A percentile compares a stretch with the other conserved stretches of the same genome.
Conservation (phyloP, 2,888 invertebrate species). For the Lamellibrachia columna region DNA sequence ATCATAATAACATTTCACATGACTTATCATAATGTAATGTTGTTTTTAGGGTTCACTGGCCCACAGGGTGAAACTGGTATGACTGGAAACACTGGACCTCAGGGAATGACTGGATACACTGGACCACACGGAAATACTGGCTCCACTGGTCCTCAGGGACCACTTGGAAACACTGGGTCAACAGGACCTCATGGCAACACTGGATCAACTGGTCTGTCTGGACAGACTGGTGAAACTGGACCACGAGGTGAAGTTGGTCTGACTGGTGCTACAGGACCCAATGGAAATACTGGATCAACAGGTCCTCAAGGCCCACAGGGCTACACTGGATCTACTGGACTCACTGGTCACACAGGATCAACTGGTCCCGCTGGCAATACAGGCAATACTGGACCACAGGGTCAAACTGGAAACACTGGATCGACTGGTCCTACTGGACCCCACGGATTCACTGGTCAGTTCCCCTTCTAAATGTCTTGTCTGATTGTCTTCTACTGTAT, state of each 20-base stretch:
- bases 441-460: not conserved
- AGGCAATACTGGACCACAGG: slow-evolving; percentile 18
- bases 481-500: not conserved
- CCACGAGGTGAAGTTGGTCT: not conserved
- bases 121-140: slow-evolving; percentile 17
- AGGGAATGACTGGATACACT: slow-evolving; percentile 22
- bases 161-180: not conserved
- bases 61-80: slow-evolving; percentile 9
- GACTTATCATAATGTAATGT: not conserved
- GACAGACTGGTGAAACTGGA: not conserved
- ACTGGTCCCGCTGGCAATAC: not conserved
- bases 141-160: not conserved
- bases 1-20: not conserved
- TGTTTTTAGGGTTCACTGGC: not conserved
- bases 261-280: slow-evolving; percentile 5
- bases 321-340: slow-evolving; percentile 18
- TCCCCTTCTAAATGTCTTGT: not conserved
- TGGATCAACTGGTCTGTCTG: slow-evolving; percentile 13
- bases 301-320: slow-evolving; percentile 13
- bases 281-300: not conserved
- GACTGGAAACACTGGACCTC: slow-evolving; percentile 20
- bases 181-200: slow-evolving; percentile 13
- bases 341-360: not conserved
- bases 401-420: slow-evolving; percentile 21
- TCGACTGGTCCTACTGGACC: not conserved